These are phyloP conservation scores for Pelobates fuscus DNA, from an alignment of 2,113 vertebrate genomes.

Conservation along the genomic window DNA sequence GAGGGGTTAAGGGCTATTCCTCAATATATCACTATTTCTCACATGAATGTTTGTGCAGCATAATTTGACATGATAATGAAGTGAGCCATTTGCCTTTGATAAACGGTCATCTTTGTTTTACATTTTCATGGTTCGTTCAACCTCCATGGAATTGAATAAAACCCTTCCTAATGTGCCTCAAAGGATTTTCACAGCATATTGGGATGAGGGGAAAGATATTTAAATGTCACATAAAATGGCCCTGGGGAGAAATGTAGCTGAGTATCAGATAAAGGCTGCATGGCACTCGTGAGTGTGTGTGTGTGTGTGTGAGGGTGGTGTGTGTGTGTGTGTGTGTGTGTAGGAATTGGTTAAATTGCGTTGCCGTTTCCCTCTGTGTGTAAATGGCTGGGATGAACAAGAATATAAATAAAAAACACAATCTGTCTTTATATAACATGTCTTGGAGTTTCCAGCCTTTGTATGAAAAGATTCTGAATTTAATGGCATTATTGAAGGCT, in stretches of 20 bases:
- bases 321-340: too few species aligned
- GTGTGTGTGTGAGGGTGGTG: too few species aligned
- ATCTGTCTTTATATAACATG: too few species aligned
- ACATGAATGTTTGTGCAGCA: slow-evolving; percentile 16
- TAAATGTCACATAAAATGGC: background rate
- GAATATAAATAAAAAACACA: too few species aligned
- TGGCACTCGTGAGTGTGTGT: too few species aligned
- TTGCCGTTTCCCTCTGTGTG: too few species aligned
- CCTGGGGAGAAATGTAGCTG: background rate
- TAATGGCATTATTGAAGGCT: too few species aligned
- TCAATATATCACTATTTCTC: background rate
- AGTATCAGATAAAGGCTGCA: background rate
- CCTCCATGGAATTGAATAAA: slow-evolving; percentile 43
- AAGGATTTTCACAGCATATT: slow-evolving; percentile 8
- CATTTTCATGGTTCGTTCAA: slow-evolving; percentile 41
- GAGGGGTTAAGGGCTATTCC: background rate
- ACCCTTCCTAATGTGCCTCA: slow-evolving; percentile 25
- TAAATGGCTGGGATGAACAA: too few species aligned
- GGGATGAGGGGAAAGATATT: background rate
- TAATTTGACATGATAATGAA: slow-evolving; percentile 27
- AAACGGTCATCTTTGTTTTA: slow-evolving; percentile 38
- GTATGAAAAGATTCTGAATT: too few species aligned
- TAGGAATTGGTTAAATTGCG: too few species aligned
- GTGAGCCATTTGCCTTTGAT: slow-evolving; percentile 18
- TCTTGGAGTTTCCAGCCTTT: too few species aligned